Evolutionary conservation across 1,140 invertebrate species (phyloP).

Genomic region (Cydia amplana): DNA sequence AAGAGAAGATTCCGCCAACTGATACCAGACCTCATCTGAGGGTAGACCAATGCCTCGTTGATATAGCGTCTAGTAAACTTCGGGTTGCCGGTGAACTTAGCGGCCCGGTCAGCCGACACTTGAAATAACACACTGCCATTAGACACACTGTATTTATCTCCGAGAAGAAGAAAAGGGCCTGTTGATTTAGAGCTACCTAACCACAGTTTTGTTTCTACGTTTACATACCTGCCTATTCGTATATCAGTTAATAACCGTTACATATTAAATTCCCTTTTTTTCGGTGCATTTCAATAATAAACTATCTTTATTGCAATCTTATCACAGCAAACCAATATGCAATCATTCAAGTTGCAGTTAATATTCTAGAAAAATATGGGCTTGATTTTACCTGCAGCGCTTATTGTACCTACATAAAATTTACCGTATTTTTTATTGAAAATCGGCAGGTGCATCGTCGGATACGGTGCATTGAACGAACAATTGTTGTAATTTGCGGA

Average conservation of each 20-base stretch:
- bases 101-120: conserved; percentile 35
- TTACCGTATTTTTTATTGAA: conserved; percentile 32
- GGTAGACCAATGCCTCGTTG: conserved; percentile 17
- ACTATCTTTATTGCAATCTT: too few species aligned
- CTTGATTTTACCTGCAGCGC: not conserved
- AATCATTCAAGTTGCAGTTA: not conserved
- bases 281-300: too few species aligned
- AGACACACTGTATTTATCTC: conserved; percentile 51
- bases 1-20: conserved; percentile 19
- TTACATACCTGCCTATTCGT: not conserved
- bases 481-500: conserved; percentile 61
- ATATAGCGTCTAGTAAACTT: conserved; percentile 15
- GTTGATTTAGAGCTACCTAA: conserved; percentile 51
- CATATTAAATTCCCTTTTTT: too few species aligned
- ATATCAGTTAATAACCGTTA: too few species aligned
- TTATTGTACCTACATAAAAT: not conserved
- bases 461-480: conserved; percentile 39
- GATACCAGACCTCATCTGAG: conserved; percentile 3
- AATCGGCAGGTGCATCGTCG: conserved; percentile 33
- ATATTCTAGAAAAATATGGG: not conserved
- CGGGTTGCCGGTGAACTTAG: conserved; percentile 16
- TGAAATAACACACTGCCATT: conserved; percentile 60
- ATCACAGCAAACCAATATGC: not conserved
- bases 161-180: conserved; percentile 44
- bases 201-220: not conserved